Conservation (phyloP, 2,888 invertebrate genomes). For the Nomada fucata region DNA sequence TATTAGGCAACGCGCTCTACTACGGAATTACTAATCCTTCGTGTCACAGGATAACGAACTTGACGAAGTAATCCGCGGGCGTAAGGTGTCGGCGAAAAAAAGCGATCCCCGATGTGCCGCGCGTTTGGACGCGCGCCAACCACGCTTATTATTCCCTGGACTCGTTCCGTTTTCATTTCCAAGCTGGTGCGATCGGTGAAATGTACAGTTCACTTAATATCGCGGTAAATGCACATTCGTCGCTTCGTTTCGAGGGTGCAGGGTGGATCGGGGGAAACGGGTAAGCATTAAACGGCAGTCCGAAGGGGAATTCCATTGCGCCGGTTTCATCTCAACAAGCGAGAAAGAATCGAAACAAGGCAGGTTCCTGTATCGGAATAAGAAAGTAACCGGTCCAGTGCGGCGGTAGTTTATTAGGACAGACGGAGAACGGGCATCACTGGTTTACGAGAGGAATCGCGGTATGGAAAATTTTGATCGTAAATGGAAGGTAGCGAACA, state of each 20-base stretch:
- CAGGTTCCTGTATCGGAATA: not conserved
- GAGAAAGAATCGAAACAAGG: not conserved
- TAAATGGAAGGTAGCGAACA: slow-evolving; percentile 51
- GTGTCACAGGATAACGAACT: slow-evolving; percentile 23
- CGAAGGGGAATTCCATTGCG: not conserved
- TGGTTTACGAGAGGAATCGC: slow-evolving; percentile 32
- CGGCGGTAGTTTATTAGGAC: slow-evolving; percentile 31
- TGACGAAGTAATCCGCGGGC: slow-evolving; percentile 28
- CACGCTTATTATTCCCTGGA: slow-evolving; percentile 38
- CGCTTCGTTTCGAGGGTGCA: not conserved
- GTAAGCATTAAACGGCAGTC: not conserved
- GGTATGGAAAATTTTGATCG: slow-evolving; percentile 47
- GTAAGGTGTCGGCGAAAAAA: slow-evolving; percentile 32
- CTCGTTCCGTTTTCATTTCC: slow-evolving; percentile 47
- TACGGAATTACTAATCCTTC: slow-evolving; percentile 19
- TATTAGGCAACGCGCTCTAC: slow-evolving; percentile 29
- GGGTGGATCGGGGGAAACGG: not conserved
- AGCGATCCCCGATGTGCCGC: slow-evolving; percentile 3
- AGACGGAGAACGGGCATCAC: slow-evolving; percentile 20
- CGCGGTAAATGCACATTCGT: not conserved
- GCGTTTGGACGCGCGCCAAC: slow-evolving; percentile 36
- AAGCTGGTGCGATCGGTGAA: slow-evolving; percentile 20
- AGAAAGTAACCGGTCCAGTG: slow-evolving; percentile 1
- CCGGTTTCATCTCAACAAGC: not conserved
- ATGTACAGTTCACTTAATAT: slow-evolving; percentile 26